Percentiles rank a stretch among this genome's conserved stretches.
Evolutionary conservation across 2,888 invertebrate species (phyloP).

Genomic region (Dasysyrphus tricinctus): DNA sequence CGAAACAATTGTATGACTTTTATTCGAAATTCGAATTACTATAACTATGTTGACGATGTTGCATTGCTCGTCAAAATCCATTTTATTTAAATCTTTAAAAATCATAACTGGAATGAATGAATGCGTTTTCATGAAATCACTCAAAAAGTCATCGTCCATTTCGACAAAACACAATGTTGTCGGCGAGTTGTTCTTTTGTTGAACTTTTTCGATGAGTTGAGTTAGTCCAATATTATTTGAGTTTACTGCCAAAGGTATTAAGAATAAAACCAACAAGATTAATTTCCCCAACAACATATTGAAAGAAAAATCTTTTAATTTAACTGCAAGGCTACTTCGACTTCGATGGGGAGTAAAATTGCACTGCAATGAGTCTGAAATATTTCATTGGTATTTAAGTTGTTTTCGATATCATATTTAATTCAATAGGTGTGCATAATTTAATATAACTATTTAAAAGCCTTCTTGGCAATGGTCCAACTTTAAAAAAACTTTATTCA

Average conservation of each 20-base stretch:
- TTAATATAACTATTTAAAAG: neutral
- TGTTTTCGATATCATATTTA: too few species aligned
- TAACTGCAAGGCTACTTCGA: too few species aligned
- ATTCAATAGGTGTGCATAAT: neutral
- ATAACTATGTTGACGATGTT: neutral
- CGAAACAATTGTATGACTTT: neutral
- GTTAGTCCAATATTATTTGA: neutral
- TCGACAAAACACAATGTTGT: neutral
- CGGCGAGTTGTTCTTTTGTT: neutral
- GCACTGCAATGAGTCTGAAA: neutral
- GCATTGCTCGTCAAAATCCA: neutral
- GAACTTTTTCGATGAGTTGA: neutral
- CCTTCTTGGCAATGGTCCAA: neutral
- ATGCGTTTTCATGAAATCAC: neutral
- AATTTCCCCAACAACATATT: neutral
- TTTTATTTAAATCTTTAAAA: neutral
- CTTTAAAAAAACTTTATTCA: neutral
- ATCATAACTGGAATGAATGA: neutral
- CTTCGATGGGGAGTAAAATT: neutral
- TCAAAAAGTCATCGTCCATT: neutral
- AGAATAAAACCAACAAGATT: neutral
- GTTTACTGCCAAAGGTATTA: neutral
- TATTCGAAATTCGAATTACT: neutral
- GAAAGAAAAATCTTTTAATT: neutral
- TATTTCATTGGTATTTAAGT: neutral